Evolutionary conservation across 2,113 vertebrate species (phyloP), one percentile per base, ranked within the genome.

Genomic region (Nycticebus coucang): DNA sequence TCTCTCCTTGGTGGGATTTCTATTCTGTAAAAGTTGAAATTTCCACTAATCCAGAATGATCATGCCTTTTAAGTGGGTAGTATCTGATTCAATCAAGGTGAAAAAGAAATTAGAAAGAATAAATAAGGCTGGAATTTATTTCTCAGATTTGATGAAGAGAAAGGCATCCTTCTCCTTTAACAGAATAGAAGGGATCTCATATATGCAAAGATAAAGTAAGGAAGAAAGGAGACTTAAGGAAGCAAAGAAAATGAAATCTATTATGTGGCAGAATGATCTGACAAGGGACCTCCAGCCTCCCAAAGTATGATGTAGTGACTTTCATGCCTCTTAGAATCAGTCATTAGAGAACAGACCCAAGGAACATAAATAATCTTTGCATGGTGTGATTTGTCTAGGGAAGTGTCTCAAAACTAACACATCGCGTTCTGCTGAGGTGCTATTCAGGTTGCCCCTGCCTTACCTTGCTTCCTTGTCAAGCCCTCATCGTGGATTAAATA

Each of bases 191-290:
- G 79, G 26, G 60, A 37, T 91, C n/a, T 74, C 82, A 28, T 72
- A 69, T 41, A 60, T 12, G 59, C 33, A 82, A 68, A 78, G 93
- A 60, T 69, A 62, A 96, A 75, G 57, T 53, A 79, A 68, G 19
- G 35, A 21, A 82, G 62, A 93, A 87, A 92, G 66, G 30, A 75
- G 37, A 96, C 71, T 57, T 33, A 89, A 83, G 37, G 75, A 87
- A 96, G 50, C 57, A 93, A 94, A 89, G n/a, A 41, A 71, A 86
- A 74, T 64, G 35, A 85, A 81, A 88, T 14, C n/a, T 33, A 77
- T 74, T 93, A 37, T 81, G 66, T 80, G 55, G n/a, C 50, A 69
- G 74, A 91, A 95, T 80, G 57, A 91, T 68, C 91, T 86, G 68
- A 71, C 30, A 45, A 64, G 2, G 15, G 80, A 94, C 72, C 55